Base-by-base conservation (phyloP, 2,797 vertebrate genomes). In the Hippocampus kuda region DNA sequence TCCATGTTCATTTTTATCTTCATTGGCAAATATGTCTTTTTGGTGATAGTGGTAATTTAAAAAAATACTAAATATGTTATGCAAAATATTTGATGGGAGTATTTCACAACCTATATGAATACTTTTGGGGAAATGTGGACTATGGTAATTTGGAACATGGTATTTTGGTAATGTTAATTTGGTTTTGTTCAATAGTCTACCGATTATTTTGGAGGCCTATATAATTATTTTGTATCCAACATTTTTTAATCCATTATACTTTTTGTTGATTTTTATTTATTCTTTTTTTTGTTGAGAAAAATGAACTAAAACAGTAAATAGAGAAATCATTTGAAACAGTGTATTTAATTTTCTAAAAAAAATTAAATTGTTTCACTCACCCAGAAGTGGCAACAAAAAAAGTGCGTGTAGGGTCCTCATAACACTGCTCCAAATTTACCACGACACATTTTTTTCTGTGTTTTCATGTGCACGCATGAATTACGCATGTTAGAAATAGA, bases 401-500 rank as follows among this genome's bases (percentile, higher is more conserved):
- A 79, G 67, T 73, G 60, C 30, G 42, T 69, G 74, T 54, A 2
- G 56, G 41, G 76, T 75, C 70, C 24, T 79, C 89, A 91, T 92
- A 61, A 70, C 72, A 70, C 48, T 46, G 70, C 30, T 78, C n/a
- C 59, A 51, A 34, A 38, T 71, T 67, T 67, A 67, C 73, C 69
- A 57, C 60, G 68, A 57, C 6, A 49, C 69, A 27, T 51, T 44
- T 26, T 44, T 49, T 34, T 49, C 16, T 42, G n/a, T 46, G 24
- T 20, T 5, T 27, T 9, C 24, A 10, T 66, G 65, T 53, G 20
- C 66, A n/a, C 15, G 51, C 49, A 18, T 66, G 48, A 16, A 30
- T 46, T 66, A 68, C 77, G 56, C 77, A 66, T 91, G 89, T 68
- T 83, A 20, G 48, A 59, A 53, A 69, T 18, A 88, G 90, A 90